Evolutionary conservation across 2,888 invertebrate genomes (phyloP), one percentile per base, ranked within the genome.

Genomic region (Hirtodrosophila confusa): DNA sequence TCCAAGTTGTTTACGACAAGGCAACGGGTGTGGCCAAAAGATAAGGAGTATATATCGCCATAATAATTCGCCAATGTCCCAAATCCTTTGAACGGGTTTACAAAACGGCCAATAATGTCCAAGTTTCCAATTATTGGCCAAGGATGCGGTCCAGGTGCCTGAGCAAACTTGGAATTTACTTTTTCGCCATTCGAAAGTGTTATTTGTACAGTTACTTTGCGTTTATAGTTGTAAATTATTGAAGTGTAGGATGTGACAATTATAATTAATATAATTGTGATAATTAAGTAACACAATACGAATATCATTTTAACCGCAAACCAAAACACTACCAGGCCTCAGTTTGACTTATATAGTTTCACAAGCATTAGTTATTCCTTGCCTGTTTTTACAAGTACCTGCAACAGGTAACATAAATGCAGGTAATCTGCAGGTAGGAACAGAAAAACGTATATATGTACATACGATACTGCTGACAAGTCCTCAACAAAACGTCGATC

Each of bases 1-100:
- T 93, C 93, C 87, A 95, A 93, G 89, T 94, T 95, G 90, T 95
- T 96, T 37, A 96, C 95, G 12, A 96, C 94, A 23, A 96, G 91
- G 90, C 96, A 96, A 47, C 94, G 93, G 0, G 94, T 92, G 10
- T 93, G 91, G 1, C 96, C 96, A 65, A 96, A 91, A 55, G 93
- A 93, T 67, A 96, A 92, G 68, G 94, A 93, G 90, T 94, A 96
- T 40, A 96, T 94, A 76, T 95, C 94, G 2, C 96, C 96, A 87
- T 95, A 96, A 12, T 92, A 91, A 78, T 93, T 93, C 3, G 95
- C 93, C 33, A 96, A 89, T 8, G 92, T 93, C 0, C 95, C 94
- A 75, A 96, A 96, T 3, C 94, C 94, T 74, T 95, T 94, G 78
- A 96, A 96, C 0, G 96, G 96, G 53, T 87, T 85, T 3, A 93